Conservation (phyloP, 2,888 invertebrate genomes). For the Parasteatoda lunata region DNA sequence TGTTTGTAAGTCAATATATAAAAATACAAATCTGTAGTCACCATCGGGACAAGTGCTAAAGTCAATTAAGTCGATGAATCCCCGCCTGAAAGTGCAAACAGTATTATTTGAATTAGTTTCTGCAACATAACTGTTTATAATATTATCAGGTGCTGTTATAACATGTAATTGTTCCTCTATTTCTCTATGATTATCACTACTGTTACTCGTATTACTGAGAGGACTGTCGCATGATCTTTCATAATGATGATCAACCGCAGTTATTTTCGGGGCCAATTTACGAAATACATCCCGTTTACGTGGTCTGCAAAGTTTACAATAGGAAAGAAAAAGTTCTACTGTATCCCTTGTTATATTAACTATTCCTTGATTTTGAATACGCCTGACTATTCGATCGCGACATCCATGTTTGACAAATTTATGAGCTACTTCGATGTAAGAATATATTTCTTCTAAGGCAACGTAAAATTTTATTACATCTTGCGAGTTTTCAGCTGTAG, state of each 20-base stretch:
- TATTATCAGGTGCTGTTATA: neutral
- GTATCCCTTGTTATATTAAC: conserved; percentile 62
- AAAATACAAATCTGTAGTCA: conserved; percentile 50
- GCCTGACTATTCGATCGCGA: conserved; percentile 54
- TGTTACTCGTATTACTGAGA: conserved; percentile 14
- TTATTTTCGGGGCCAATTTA: conserved; percentile 13
- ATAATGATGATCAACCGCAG: neutral
- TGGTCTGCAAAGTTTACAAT: conserved; percentile 58
- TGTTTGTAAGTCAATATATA: conserved; percentile 59
- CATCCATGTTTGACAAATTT: conserved; percentile 57
- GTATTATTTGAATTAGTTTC: conserved; percentile 6
- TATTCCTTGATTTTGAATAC: conserved; percentile 58
- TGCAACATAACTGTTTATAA: conserved; percentile 7
- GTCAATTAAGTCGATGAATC: conserved; percentile 51
- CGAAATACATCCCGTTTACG: conserved; percentile 11
- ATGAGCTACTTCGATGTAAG: conserved; percentile 52
- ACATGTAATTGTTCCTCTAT: neutral
- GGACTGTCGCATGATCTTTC: conserved; percentile 26
- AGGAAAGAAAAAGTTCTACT: conserved; percentile 60
- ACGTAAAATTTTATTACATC: conserved; percentile 52
- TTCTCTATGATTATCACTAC: conserved; percentile 6
- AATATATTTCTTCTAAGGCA: conserved; percentile 63
- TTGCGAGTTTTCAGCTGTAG: conserved; percentile 16
- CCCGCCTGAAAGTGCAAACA: conserved; percentile 40
- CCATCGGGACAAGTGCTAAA: conserved; percentile 52